Percentiles rank a stretch among this genome's conserved stretches.
Evolutionary conservation across 1,140 invertebrate genomes (phyloP).

Genomic region (Carposina sasakii): DNA sequence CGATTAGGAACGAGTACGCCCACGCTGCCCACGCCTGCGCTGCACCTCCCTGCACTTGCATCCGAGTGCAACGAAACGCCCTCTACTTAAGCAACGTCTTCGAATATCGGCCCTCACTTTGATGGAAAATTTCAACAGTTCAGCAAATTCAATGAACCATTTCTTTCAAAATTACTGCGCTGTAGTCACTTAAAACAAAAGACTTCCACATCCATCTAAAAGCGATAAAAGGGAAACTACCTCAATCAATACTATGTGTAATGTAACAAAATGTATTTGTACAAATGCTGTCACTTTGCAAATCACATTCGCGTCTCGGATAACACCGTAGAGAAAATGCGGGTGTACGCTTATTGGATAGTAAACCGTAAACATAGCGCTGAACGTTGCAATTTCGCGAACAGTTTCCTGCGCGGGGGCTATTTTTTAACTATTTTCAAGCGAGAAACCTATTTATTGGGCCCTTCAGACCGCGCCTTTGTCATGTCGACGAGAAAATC

Average conservation of each 20-base stretch:
- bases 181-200: too few relatives aligned
- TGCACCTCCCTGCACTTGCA: slow-evolving; percentile 59
- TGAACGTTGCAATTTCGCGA: slow-evolving; percentile 39
- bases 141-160: too few relatives aligned
- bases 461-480: slow-evolving; percentile 62
- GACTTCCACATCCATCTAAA: too few relatives aligned
- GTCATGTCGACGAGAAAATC: slow-evolving; percentile 63
- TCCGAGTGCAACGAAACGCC: slow-evolving; percentile 48
- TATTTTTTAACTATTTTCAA: slow-evolving; percentile 64
- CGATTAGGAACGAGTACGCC: slow-evolving; percentile 53
- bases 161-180: too few relatives aligned
- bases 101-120: too few relatives aligned
- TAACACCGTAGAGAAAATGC: slow-evolving; percentile 20
- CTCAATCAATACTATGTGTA: too few relatives aligned
- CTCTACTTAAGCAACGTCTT: slow-evolving; percentile 24
- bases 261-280: too few relatives aligned
- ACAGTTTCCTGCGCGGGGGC: slow-evolving; percentile 23
- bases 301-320: slow-evolving; percentile 42
- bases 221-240: too few relatives aligned
- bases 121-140: too few relatives aligned
- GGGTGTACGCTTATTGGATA: slow-evolving; percentile 16
- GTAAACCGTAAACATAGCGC: slow-evolving; percentile 31
- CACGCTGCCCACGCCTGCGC: slow-evolving; percentile 59
- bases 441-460: slow-evolving; percentile 60
- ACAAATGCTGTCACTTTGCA: slow-evolving; percentile 40